phyloP scores from a whole-genome alignment of 2,888 invertebrate genomes.

The Palloptera scutellata region DNA sequence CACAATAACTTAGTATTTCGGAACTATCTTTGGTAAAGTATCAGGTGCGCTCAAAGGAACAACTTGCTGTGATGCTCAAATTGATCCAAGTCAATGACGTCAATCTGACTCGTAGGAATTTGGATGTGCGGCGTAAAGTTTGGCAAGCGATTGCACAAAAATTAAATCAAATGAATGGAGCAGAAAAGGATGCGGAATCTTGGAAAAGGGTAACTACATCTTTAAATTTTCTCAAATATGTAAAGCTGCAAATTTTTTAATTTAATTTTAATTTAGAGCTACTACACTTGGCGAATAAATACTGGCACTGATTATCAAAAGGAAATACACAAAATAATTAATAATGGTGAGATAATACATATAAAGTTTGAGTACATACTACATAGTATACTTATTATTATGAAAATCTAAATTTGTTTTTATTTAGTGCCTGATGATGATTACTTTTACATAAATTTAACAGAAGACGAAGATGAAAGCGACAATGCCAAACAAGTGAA shows the following conservation, averaged over 20 bases:
- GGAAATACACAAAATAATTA: conserved; percentile 25
- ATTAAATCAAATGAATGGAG: conserved; percentile 31
- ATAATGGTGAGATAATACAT: conserved; percentile 23
- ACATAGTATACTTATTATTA: neutral
- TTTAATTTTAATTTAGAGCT: conserved; percentile 19
- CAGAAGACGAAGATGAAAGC: conserved; percentile 19
- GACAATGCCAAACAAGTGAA: conserved; percentile 3
- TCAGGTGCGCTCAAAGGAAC: conserved; percentile 30
- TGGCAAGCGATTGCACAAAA: conserved; percentile 32
- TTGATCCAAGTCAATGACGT: conserved; percentile 30
- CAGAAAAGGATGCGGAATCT: conserved; percentile 29
- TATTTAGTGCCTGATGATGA: conserved; percentile 28
- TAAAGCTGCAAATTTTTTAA: neutral
- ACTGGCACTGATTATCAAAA: conserved; percentile 23
- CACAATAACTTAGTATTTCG: too few species aligned
- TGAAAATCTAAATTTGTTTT: neutral
- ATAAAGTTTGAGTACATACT: neutral
- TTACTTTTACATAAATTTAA: conserved; percentile 28
- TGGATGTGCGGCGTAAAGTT: conserved; percentile 24
- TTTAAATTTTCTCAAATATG: neutral
- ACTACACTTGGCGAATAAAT: conserved; percentile 32
- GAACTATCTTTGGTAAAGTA: too few species aligned
- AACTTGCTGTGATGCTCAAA: conserved; percentile 30
- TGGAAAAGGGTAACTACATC: conserved; percentile 30
- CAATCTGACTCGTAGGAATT: conserved; percentile 24